Conservation (phyloP, 1,140 invertebrate genomes). For the Asbolus verrucosus region DNA sequence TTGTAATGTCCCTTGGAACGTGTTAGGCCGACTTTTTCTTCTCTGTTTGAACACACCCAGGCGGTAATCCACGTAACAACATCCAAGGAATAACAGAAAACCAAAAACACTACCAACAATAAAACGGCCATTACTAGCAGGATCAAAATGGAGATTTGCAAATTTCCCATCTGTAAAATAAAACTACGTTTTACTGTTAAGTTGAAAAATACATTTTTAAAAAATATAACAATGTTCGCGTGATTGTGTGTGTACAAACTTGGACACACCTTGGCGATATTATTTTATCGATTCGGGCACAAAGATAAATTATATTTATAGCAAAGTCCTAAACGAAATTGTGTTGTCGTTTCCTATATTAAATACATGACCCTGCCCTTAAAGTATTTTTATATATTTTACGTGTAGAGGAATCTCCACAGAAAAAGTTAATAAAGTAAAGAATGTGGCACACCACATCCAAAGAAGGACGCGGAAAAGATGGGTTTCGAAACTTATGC, state of each 20-base stretch:
- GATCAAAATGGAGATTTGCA: conserved; percentile 63
- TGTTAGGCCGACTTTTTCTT: conserved; percentile 74
- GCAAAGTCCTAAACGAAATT: background rate
- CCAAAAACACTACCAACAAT: conserved; percentile 61
- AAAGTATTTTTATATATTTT: background rate
- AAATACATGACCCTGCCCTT: background rate
- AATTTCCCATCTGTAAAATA: conserved; percentile 62
- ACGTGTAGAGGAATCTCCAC: background rate
- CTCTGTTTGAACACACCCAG: conserved; percentile 72
- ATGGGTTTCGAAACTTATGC: background rate
- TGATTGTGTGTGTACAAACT: background rate
- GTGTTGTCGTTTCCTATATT: background rate
- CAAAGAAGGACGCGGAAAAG: background rate
- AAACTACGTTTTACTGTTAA: too few relatives aligned
- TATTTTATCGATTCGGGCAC: conserved; percentile 1
- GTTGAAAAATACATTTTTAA: too few relatives aligned
- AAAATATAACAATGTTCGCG: too few relatives aligned
- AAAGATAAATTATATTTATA: conserved; percentile 7
- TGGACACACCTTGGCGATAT: background rate
- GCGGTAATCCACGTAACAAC: conserved; percentile 67
- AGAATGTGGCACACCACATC: background rate
- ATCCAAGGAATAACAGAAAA: conserved; percentile 69
- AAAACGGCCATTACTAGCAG: conserved; percentile 63
- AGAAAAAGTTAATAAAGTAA: background rate
- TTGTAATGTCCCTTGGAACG: conserved; percentile 69